Evolutionary conservation across 2,797 vertebrate species (phyloP).

Genomic region (Phrynocephalus vlangalii): DNA sequence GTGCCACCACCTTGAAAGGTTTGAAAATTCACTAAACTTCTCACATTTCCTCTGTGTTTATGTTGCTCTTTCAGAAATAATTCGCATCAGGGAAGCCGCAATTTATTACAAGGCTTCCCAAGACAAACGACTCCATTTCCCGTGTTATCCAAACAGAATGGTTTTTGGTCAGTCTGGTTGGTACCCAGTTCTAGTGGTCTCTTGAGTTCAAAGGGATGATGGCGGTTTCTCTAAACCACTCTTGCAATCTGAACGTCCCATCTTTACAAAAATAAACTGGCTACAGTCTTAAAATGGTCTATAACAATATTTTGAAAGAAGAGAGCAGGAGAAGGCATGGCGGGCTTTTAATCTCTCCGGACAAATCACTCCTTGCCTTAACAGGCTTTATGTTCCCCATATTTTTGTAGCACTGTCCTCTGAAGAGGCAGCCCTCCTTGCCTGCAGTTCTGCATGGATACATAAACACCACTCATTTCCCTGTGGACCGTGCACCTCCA

Average conservation of each 20-base stretch:
- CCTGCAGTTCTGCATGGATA: background rate
- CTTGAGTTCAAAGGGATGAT: slow-evolving; percentile 63
- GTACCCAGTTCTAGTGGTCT: slow-evolving; percentile 65
- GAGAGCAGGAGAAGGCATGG: slow-evolving; percentile 38
- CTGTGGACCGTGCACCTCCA: background rate
- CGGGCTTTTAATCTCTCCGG: slow-evolving; percentile 57
- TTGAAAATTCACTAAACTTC: background rate
- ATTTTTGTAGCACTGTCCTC: background rate
- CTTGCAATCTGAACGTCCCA: slow-evolving; percentile 69
- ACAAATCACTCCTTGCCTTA: slow-evolving; percentile 36
- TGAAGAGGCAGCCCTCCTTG: background rate
- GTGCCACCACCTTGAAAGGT: slow-evolving; percentile 31
- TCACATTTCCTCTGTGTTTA: background rate
- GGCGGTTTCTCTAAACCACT: slow-evolving; percentile 66
- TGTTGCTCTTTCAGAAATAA: slow-evolving; percentile 57
- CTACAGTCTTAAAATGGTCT: slow-evolving; percentile 35
- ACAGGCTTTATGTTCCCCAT: slow-evolving; percentile 19
- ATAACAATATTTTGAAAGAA: slow-evolving; percentile 64
- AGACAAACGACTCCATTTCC: slow-evolving; percentile 70
- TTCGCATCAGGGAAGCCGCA: slow-evolving; percentile 59
- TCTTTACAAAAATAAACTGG: slow-evolving; percentile 60
- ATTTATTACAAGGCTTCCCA: slow-evolving; percentile 68
- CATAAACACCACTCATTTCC: background rate
- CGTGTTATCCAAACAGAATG: slow-evolving; percentile 64
- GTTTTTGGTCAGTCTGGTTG: slow-evolving; percentile 66